Evolutionary conservation across 2,113 vertebrate genomes (phyloP).

Genomic region (Hemiscyllium ocellatum): DNA sequence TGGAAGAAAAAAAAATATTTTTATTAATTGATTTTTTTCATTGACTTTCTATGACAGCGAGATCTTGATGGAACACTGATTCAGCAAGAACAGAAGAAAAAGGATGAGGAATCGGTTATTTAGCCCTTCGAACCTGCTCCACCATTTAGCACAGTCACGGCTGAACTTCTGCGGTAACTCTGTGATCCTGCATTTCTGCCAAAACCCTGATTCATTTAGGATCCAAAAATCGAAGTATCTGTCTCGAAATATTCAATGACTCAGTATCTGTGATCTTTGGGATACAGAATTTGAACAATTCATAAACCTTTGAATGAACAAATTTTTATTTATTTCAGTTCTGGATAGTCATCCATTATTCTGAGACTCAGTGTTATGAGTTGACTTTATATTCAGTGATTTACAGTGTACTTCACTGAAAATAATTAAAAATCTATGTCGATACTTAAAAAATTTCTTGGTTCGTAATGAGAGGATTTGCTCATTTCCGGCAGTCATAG

Average conservation of each 20-base stretch:
- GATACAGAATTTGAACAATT: neutral
- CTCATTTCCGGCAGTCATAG: neutral
- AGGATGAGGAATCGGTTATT: neutral
- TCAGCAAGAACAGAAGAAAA: neutral
- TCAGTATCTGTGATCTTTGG: neutral
- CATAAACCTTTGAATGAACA: neutral
- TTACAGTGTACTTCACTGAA: neutral
- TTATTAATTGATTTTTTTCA: neutral
- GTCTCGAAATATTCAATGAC: neutral
- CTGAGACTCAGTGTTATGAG: neutral
- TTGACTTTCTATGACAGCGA: slow-evolving; percentile 3
- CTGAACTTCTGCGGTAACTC: neutral
- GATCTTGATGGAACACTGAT: neutral
- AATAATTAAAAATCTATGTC: neutral
- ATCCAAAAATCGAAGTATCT: neutral
- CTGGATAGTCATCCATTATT: neutral
- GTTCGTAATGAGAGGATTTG: neutral
- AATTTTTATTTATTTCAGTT: neutral
- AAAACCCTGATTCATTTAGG: neutral
- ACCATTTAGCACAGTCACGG: neutral
- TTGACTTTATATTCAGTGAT: neutral
- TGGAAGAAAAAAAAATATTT: neutral
- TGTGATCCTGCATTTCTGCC: neutral
- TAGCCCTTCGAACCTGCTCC: neutral
- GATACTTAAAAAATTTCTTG: neutral